Evolutionary conservation across 2,888 invertebrate species (phyloP).

Genomic region (Uloborus plumipes): DNA sequence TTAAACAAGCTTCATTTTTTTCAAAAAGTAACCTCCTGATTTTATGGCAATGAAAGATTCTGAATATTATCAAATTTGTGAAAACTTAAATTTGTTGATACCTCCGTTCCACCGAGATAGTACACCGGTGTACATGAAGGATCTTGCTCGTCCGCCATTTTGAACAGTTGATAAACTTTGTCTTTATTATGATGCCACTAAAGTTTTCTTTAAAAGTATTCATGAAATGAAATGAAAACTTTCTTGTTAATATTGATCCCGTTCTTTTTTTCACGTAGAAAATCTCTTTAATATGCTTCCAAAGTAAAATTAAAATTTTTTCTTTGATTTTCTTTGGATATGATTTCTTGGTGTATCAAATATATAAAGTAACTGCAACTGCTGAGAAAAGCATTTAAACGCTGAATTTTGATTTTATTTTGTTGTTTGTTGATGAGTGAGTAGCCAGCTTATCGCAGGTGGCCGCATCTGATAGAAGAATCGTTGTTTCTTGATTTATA

Average conservation of each 20-base stretch:
- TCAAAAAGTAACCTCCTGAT: not conserved
- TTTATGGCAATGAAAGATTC: not conserved
- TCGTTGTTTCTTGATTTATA: too few relatives aligned
- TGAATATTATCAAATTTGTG: not conserved
- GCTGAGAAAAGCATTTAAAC: not conserved
- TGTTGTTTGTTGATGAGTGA: not conserved
- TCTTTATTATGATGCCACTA: slow-evolving; percentile 5
- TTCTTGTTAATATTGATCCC: too few relatives aligned
- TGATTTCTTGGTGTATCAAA: too few relatives aligned
- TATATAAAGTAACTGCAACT: not conserved
- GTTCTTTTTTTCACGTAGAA: too few relatives aligned
- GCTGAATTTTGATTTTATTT: slow-evolving; percentile 20
- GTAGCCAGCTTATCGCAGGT: too few relatives aligned
- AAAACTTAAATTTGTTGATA: slow-evolving; percentile 15
- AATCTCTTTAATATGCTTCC: too few relatives aligned
- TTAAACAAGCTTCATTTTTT: too few relatives aligned
- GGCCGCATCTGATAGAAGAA: too few relatives aligned
- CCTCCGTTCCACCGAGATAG: slow-evolving; percentile 57
- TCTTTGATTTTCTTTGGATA: too few relatives aligned
- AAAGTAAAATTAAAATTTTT: too few relatives aligned
- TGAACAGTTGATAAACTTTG: slow-evolving; percentile 7
- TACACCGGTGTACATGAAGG: slow-evolving; percentile 63
- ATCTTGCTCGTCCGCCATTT: slow-evolving; percentile 64
- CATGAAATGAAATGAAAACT: too few relatives aligned
- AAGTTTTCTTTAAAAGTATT: not conserved